Conservation (phyloP, 2,113 vertebrate species). For the Chionomys nivalis region DNA sequence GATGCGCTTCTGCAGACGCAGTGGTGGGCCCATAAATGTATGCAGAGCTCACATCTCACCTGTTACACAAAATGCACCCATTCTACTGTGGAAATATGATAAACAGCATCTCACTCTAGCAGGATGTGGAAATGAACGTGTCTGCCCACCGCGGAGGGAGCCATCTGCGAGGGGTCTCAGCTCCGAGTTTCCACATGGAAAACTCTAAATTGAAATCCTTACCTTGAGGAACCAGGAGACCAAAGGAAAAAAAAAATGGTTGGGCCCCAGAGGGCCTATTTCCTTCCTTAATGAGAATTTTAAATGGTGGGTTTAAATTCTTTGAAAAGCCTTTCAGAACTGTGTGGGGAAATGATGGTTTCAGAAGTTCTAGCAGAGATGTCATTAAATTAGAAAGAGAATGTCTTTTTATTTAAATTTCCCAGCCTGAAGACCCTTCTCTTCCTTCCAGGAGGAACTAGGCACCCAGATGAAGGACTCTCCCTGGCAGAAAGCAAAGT, state of each 20-base stretch:
- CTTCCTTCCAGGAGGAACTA: neutral
- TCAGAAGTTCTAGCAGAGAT: constrained; percentile 58
- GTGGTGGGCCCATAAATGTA: neutral
- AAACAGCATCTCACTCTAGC: neutral
- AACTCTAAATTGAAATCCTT: constrained; percentile 72
- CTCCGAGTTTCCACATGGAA: neutral
- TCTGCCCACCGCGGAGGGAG: neutral
- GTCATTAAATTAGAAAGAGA: constrained; percentile 43
- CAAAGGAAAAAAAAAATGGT: neutral
- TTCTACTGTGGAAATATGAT: neutral
- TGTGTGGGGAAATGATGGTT: constrained; percentile 8
- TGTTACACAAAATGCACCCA: neutral
- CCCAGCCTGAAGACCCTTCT: neutral
- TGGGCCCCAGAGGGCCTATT: constrained; percentile 54
- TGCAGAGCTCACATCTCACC: neutral
- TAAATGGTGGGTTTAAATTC: constrained; percentile 65
- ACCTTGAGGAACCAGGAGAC: constrained; percentile 57
- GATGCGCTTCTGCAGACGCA: neutral
- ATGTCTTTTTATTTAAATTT: neutral
- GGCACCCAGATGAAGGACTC: neutral
- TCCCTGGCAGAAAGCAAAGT: neutral
- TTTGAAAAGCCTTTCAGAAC: constrained; percentile 62
- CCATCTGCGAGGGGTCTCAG: neutral
- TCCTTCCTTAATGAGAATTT: constrained; percentile 69
- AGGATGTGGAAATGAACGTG: neutral